phyloP scores from a whole-genome alignment of 2,113 vertebrate species.

The Actenoides lindsayi region DNA sequence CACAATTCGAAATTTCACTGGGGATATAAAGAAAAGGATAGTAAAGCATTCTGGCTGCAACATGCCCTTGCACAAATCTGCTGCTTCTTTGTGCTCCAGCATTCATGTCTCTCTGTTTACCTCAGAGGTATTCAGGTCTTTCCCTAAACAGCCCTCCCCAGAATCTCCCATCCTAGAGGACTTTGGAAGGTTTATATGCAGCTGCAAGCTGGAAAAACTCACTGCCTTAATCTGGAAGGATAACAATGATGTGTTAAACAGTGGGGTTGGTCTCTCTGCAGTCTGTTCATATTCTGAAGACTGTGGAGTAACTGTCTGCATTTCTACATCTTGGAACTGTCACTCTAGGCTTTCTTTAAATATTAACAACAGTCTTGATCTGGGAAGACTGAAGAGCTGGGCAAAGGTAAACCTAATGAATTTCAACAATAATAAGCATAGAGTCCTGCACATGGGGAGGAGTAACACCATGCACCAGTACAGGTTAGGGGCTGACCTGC shows the following conservation, averaged over 20 bases:
- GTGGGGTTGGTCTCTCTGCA: background rate
- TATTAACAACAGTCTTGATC: background rate
- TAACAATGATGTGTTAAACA: background rate
- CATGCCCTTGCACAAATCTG: background rate
- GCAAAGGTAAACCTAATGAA: too few relatives aligned
- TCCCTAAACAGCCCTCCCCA: background rate
- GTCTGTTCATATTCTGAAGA: background rate
- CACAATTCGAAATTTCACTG: slow-evolving; percentile 61
- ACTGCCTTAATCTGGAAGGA: background rate
- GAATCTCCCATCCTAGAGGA: background rate
- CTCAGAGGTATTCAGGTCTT: background rate
- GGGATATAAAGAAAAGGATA: background rate
- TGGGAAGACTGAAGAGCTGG: too few relatives aligned
- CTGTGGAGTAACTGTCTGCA: background rate
- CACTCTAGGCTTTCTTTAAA: background rate
- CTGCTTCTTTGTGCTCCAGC: background rate
- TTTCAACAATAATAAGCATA: too few relatives aligned
- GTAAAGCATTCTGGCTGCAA: background rate
- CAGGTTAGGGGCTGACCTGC: too few relatives aligned
- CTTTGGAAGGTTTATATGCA: background rate
- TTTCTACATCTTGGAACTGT: background rate
- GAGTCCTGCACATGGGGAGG: too few relatives aligned
- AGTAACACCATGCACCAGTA: too few relatives aligned
- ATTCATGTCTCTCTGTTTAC: background rate
- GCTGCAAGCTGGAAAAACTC: background rate